Base-by-base conservation (phyloP, 92 coral and sea anemone species). In the Parazoanthus atlanticus region DNA sequence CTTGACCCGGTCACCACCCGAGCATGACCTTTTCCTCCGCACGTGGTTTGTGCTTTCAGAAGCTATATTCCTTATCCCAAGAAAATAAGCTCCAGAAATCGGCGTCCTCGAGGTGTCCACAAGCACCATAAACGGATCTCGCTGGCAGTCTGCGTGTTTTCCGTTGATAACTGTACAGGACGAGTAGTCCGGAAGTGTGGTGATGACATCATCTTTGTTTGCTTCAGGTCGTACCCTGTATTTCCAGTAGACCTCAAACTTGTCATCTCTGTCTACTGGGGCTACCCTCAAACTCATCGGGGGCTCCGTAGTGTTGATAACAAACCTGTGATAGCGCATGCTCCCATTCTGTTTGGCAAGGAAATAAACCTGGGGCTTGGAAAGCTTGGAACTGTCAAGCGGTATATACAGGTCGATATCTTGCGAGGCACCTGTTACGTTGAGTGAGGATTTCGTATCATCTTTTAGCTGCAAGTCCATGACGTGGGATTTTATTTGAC, bases 301-400 rank as follows among this genome's bases (percentile, higher is more conserved):
- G 7, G 85, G 84, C 32, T 86, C 93, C 9, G 81, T 75, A 8
- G 76, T 74, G 76, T 87, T 49, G 32, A 90, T 40, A 23, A 66
- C 93, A 87, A 90, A 90, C 34, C 75, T 81, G 36, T 87, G 93
- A 21, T 90, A 90, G 54, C 85, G 90, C 76, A 90, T 90, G 34
- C 90, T 90, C 28, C 88, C 90, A 52, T 89, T 90, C 89, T 32
- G 64, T 38, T 89, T 91, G 38, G 71, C 72, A 19, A 91, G 25
- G 49, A 91, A 91, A 13, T 78, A 43, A 9, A 71, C 75, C 33
- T 88, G 76, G 17, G 76, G 64, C 29, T 85, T 88, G 19, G 67
- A 28, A 13, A 49, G 76, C 70, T 84, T 65, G 47, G 93, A 78
- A 41, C 49, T 36, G 25, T 74, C 75, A 23, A 88, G 47, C 47